Evolutionary conservation across 2,888 invertebrate species (phyloP).

Genomic region (Eretmocerus hayati): DNA sequence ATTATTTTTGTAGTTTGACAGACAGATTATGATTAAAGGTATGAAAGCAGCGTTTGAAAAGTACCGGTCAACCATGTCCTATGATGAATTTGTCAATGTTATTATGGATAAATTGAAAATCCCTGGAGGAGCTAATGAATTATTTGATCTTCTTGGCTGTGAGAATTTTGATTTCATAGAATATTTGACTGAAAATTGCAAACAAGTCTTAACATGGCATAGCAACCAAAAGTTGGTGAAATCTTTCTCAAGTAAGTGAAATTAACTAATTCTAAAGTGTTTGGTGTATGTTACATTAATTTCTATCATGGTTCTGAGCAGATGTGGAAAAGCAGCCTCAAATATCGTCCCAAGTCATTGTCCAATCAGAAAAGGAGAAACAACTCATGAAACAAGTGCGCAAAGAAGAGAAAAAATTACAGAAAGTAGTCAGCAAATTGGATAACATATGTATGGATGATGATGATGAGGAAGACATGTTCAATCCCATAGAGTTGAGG

Average conservation of each 20-base stretch:
- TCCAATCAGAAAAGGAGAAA: constrained; percentile 79
- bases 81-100: constrained; percentile 55
- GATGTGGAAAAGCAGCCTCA: constrained; percentile 52
- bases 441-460: constrained; percentile 43
- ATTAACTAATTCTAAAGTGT: background rate
- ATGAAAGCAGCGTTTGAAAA: constrained; percentile 50
- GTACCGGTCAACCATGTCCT: constrained; percentile 48
- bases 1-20: constrained; percentile 49
- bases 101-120: constrained; percentile 55
- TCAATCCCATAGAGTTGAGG: constrained; percentile 52
- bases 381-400: constrained; percentile 66
- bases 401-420: constrained; percentile 76
- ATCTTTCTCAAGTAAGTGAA: constrained; percentile 61
- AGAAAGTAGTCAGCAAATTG: constrained; percentile 46
- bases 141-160: constrained; percentile 85
- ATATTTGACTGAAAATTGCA: constrained; percentile 36
- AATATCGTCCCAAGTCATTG: constrained; percentile 73
- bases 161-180: constrained; percentile 51
- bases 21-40: constrained; percentile 52
- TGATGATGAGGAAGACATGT: constrained; percentile 47
- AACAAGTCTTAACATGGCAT: constrained; percentile 29
- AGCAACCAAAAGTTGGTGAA: constrained; percentile 25
- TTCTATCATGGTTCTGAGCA: constrained; percentile 19
- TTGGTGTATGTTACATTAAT: background rate
- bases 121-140: constrained; percentile 58